A percentile compares a stretch with the other conserved stretches of the same genome.
These are phyloP conservation scores for Aurelia aurita DNA, from an alignment of 30 jellyfish, hydroid and myxozoan species.

Conservation along the genomic window DNA sequence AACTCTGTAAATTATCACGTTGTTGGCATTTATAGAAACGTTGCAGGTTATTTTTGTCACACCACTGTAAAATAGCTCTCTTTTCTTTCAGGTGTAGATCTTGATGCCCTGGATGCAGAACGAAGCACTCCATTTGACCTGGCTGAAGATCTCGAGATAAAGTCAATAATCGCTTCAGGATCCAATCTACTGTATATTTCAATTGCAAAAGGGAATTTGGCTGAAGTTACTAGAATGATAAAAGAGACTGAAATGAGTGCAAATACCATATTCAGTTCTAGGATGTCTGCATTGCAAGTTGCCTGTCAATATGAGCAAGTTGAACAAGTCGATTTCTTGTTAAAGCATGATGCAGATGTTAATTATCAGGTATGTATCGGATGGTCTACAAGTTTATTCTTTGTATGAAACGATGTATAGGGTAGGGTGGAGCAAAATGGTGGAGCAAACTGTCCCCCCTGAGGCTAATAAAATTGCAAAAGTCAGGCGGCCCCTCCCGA, in stretches of 20 bases:
- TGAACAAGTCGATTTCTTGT: conserved; percentile 45
- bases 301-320: conserved; percentile 60
- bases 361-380: conserved; percentile 59
- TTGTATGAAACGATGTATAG: too few relatives aligned
- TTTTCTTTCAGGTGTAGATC: conserved; percentile 78
- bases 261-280: conserved; percentile 40
- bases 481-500: too few relatives aligned
- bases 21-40: too few relatives aligned
- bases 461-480: too few relatives aligned
- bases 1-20: too few relatives aligned
- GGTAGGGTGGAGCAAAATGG: too few relatives aligned
- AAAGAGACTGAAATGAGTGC: conserved; percentile 37
- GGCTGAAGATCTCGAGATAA: conserved; percentile 53
- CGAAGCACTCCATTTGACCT: conserved; percentile 75
- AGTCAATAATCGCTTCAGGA: conserved; percentile 75
- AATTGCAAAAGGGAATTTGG: conserved; percentile 59
- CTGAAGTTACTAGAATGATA: background rate
- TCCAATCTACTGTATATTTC: conserved; percentile 59
- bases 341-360: conserved; percentile 64
- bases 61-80: background rate
- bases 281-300: conserved; percentile 77
- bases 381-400: too few relatives aligned
- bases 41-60: too few relatives aligned
- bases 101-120: conserved; percentile 56
- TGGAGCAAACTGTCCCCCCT: too few relatives aligned